phyloP scores from a whole-genome alignment of 2,888 invertebrate species.

The Acleris holmiana region DNA sequence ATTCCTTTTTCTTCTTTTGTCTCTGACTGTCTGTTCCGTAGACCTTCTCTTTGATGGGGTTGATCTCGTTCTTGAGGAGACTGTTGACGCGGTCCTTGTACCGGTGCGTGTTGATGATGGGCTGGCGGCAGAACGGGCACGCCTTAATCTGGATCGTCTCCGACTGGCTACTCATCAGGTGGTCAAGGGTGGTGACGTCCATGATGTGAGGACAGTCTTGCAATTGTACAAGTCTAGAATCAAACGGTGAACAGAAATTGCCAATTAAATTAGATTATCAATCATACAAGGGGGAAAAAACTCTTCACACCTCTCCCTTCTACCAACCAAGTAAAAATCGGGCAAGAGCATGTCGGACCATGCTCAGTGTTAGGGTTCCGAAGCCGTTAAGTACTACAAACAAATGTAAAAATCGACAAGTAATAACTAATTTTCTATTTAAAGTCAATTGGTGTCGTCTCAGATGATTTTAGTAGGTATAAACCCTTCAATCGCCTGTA shows the following conservation, averaged over 20 bases:
- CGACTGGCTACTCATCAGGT: constrained; percentile 61
- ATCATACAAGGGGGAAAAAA: no score
- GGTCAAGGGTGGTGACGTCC: constrained; percentile 74
- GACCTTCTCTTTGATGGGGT: constrained; percentile 66
- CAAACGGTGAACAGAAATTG: background rate
- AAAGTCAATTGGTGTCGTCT: no score
- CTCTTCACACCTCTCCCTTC: no score
- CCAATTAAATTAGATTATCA: background rate
- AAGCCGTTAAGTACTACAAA: no score
- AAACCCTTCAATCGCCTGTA: no score
- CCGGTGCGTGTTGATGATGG: constrained; percentile 82
- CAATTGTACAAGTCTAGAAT: constrained; percentile 78
- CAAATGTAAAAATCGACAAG: no score
- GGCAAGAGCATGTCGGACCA: no score
- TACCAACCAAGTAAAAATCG: no score
- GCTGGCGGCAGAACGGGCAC: constrained; percentile 86
- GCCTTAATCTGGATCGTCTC: constrained; percentile 60
- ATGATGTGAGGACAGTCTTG: constrained; percentile 81
- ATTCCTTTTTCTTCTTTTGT: constrained; percentile 42
- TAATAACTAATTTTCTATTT: no score
- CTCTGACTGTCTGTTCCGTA: constrained; percentile 63
- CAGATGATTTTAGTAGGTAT: no score
- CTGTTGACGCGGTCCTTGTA: constrained; percentile 81
- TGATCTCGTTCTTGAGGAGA: constrained; percentile 66
- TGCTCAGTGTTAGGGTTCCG: no score